These are phyloP conservation scores for Xiphorhynchus elegans DNA, from an alignment of 2,113 vertebrate genomes.

Conservation along the genomic window DNA sequence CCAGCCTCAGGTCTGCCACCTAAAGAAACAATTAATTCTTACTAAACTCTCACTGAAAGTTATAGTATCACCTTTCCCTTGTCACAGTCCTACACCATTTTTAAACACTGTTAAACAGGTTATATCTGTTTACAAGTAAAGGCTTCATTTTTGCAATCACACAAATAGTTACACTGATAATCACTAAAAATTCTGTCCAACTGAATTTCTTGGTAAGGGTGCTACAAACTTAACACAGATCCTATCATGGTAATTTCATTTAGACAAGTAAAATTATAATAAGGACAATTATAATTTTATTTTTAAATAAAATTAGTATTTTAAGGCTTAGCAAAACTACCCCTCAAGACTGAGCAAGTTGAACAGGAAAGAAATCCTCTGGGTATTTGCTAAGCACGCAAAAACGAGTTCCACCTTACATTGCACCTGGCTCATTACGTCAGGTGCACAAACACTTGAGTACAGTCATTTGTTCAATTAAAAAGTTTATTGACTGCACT, in stretches of 20 bases:
- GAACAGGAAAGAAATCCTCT: not conserved
- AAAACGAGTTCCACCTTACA: not conserved
- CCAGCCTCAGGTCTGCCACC: slow-evolving; percentile 92
- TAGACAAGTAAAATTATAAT: not conserved
- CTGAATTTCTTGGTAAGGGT: not conserved
- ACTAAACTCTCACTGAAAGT: not conserved
- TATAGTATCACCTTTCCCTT: not conserved
- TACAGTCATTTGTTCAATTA: not conserved
- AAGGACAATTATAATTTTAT: no score
- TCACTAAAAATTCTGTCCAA: not conserved
- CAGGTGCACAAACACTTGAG: not conserved
- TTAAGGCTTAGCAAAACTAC: not conserved
- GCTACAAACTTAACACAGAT: not conserved
- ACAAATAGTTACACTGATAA: not conserved
- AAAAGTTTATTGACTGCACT: not conserved
- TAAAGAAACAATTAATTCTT: slow-evolving; percentile 30
- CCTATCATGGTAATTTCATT: not conserved
- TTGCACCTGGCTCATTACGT: rapidly evolving
- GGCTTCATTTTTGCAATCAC: not conserved
- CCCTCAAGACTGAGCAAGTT: not conserved
- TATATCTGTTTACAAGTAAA: not conserved
- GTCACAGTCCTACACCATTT: not conserved
- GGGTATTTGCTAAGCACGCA: not conserved
- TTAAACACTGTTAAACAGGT: not conserved
- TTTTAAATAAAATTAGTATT: not conserved